These are phyloP conservation scores for Tetheella fluctuosa DNA, from an alignment of 2,888 invertebrate genomes.

Conservation along the genomic window DNA sequence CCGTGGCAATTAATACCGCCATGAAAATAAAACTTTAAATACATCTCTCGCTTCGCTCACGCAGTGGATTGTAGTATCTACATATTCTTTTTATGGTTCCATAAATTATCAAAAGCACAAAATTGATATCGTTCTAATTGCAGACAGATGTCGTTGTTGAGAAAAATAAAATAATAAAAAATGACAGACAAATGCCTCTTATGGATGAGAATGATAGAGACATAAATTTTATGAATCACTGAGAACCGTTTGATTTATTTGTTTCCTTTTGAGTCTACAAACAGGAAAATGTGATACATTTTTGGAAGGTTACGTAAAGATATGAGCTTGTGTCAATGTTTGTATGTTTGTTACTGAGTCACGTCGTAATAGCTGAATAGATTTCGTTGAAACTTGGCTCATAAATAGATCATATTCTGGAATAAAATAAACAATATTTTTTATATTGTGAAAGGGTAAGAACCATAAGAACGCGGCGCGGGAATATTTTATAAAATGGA, in stretches of 20 bases:
- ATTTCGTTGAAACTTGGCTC: no score
- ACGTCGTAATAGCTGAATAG: no score
- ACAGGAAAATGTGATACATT: conserved; percentile 31
- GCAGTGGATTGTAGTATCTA: conserved; percentile 13
- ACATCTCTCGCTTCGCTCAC: conserved; percentile 8
- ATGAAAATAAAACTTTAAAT: neutral
- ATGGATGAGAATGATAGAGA: conserved; percentile 35
- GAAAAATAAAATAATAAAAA: conserved; percentile 35
- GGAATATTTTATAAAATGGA: no score
- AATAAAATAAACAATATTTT: no score
- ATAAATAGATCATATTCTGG: no score
- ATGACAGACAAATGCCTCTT: conserved; percentile 29
- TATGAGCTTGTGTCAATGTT: no score
- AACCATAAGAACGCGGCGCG: no score
- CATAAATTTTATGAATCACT: conserved; percentile 43
- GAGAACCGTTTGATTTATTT: conserved; percentile 48
- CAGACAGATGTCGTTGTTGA: conserved; percentile 47
- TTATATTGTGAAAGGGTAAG: no score
- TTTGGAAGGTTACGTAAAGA: conserved; percentile 16
- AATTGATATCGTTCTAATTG: conserved; percentile 58
- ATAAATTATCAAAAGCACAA: conserved; percentile 47
- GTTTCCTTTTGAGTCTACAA: conserved; percentile 34
- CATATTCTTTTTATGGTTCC: conserved; percentile 34
- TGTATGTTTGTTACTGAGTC: no score
- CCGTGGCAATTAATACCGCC: neutral